Evolutionary conservation across 1,140 invertebrate species (phyloP).

Genomic region (Macrobrachium rosenbergii): DNA sequence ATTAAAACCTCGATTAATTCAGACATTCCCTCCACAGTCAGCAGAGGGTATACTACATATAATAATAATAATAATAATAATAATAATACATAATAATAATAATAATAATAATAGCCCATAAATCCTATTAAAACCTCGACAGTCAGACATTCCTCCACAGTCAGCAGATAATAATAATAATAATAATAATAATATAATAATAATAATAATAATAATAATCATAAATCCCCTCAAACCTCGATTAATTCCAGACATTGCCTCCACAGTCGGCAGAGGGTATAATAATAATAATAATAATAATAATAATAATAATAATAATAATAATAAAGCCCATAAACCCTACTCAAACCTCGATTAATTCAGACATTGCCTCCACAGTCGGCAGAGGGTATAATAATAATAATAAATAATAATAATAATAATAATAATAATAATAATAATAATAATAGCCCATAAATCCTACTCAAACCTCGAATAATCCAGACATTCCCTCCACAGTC

Average conservation of each 20-base stretch:
- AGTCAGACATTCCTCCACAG: neutral
- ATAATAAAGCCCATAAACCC: too few relatives aligned
- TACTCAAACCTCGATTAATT: too few relatives aligned
- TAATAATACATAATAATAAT: too few relatives aligned
- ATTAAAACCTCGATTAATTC: neutral
- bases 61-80: too few relatives aligned
- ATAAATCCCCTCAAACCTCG: neutral
- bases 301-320: neutral
- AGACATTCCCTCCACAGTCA: neutral
- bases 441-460: neutral
- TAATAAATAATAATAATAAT: neutral
- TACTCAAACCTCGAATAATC: neutral
- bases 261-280: too few relatives aligned
- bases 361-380: too few relatives aligned
- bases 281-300: neutral
- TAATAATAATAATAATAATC: neutral
- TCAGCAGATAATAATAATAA: neutral
- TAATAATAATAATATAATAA: too few relatives aligned
- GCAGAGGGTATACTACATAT: too few relatives aligned
- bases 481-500: neutral
- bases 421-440: too few relatives aligned
- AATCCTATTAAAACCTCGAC: neutral
- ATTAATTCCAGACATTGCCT: neutral
- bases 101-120: neutral
- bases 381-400: neutral